Evolutionary conservation across 2,888 invertebrate genomes (phyloP).

Genomic region (Tetrapedia diversipes): DNA sequence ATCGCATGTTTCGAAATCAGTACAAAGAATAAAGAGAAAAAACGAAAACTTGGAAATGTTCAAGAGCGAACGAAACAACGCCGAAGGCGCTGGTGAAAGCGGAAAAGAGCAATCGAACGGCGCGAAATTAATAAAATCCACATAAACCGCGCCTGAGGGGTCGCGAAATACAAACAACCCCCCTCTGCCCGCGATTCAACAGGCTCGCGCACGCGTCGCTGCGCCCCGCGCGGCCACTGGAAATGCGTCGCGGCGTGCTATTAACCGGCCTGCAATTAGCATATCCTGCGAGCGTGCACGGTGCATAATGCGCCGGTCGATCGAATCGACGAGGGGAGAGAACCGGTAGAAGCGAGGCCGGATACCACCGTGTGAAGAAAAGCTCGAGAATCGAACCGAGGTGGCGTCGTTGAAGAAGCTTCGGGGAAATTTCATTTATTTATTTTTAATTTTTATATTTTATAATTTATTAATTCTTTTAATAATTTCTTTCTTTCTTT

Average conservation of each 20-base stretch:
- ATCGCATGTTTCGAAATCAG: no score
- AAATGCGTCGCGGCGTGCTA: slow-evolving; percentile 41
- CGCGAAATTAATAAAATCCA: neutral
- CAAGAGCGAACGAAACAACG: no score
- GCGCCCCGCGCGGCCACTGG: neutral
- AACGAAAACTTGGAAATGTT: no score
- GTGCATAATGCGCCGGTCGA: slow-evolving; percentile 55
- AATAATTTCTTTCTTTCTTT: no score
- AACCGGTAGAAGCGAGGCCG: slow-evolving; percentile 11
- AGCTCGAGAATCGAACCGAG: neutral
- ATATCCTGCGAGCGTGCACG: slow-evolving; percentile 62
- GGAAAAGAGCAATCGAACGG: no score
- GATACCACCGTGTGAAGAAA: slow-evolving; percentile 8
- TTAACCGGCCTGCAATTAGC: slow-evolving; percentile 66
- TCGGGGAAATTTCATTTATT: neutral
- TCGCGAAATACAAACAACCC: neutral
- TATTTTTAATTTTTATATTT: no score
- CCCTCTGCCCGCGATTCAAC: neutral
- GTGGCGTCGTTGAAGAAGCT: neutral
- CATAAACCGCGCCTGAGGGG: no score
- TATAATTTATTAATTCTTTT: no score
- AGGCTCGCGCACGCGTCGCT: slow-evolving; percentile 4
- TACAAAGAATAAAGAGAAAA: no score
- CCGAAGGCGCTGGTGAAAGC: no score
- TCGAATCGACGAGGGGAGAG: slow-evolving; percentile 17